Base-by-base conservation (phyloP, 2,113 vertebrate species). In the Callopanchax toddi region DNA sequence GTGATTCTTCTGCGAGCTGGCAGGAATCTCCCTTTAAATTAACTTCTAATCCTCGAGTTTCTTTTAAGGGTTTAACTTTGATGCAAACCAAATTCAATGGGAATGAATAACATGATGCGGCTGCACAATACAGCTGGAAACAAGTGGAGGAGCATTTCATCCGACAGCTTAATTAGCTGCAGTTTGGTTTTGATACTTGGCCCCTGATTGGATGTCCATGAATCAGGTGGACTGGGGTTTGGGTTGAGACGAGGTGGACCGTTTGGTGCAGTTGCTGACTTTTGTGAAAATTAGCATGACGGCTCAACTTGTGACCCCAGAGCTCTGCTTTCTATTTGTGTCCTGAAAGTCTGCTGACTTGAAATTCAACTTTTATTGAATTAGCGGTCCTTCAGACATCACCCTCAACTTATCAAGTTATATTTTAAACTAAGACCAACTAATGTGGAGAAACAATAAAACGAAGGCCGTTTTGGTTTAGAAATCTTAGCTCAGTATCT, bases 221-320 rank as follows among this genome's bases (percentile, higher is more conserved):
- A 60, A 16, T 60, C 60, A 61, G 79, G 70, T 43, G 49, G 25
- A 60, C 25, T 61, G 49, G 71, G 71, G 78, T 52, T 71, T 1
- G 5, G 50, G 23, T 72, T 48, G 53, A 56, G 44, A 74, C 15
- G 1, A 2, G 40, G 15, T 15, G 32, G 42, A 55, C 10, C 11
- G 52, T 85, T 78, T 83, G 59, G 82, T 78, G 76, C 59, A 5
- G 29, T 32, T 32, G 6, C 29, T 6, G 29, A n/a, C n/a, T n/a
- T 16, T 54, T 49, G 22, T 53, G 50, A 45, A 68, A 49, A 32
- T 65, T 34, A 42, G n/a, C 50, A 18, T 44, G 48, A 58, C 23
- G 51, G 25, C 67, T 8, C 10, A 32, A 32, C 29, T 32, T 32
- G 6, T 6, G 40, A 48, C 76, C 60, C 51, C 61, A 50, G 74